phyloP scores from a whole-genome alignment of 2,797 vertebrate species.

The Pelochelys cantorii region DNA sequence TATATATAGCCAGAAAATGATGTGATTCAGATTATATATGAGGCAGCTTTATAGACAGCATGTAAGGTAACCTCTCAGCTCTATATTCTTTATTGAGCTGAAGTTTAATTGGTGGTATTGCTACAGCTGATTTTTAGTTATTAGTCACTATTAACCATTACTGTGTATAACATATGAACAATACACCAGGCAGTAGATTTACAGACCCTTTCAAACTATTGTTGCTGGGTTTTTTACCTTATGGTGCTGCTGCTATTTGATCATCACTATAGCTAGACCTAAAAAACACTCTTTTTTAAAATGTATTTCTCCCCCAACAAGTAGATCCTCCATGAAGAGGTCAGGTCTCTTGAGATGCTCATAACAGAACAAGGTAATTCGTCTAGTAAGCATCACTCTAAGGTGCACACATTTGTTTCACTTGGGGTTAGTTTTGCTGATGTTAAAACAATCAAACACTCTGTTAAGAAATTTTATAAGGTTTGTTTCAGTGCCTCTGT shows the following conservation, averaged over 20 bases:
- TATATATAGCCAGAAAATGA: constrained; percentile 58
- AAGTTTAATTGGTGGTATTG: constrained; percentile 5
- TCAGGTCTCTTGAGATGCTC: background rate
- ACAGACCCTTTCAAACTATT: background rate
- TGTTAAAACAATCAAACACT: background rate
- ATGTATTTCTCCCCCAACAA: background rate
- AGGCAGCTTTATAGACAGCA: background rate
- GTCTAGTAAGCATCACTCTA: background rate
- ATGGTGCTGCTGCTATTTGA: background rate
- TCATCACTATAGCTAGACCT: background rate
- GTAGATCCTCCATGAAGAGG: background rate
- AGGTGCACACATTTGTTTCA: background rate
- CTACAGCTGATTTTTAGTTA: constrained; percentile 50
- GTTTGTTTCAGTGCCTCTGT: background rate
- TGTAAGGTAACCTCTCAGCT: background rate
- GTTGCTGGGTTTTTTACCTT: constrained; percentile 3
- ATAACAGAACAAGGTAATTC: background rate
- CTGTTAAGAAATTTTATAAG: background rate
- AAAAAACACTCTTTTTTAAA: background rate
- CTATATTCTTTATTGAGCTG: background rate
- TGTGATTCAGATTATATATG: background rate
- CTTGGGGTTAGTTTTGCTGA: background rate
- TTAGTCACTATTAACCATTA: constrained; percentile 41
- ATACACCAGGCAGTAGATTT: background rate
- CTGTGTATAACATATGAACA: background rate